Percentiles rank a stretch among this genome's conserved stretches.
phyloP scores from a whole-genome alignment of 2,797 vertebrate genomes.

The Pangasius larnaudii region DNA sequence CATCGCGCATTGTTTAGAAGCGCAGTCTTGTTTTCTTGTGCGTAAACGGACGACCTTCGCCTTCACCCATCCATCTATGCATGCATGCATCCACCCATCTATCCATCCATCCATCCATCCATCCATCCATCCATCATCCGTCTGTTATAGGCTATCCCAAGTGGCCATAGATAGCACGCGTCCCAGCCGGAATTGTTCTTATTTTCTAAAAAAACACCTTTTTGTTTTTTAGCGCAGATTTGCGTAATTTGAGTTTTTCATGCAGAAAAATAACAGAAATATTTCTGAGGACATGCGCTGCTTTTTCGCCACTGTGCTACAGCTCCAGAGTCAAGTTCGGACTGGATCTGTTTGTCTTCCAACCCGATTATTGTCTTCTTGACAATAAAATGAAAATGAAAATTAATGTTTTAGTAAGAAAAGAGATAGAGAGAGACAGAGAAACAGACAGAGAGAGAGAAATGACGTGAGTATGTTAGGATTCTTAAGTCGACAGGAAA shows the following conservation, averaged over 20 bases:
- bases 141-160: too few relatives aligned
- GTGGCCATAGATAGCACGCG: not conserved
- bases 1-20: not conserved
- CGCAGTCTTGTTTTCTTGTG: slow-evolving; percentile 1
- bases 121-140: not conserved
- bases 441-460: not conserved
- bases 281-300: not conserved
- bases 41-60: slow-evolving; percentile 9
- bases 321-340: not conserved
- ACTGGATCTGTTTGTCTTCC: not conserved
- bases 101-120: not conserved
- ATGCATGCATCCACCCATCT: not conserved
- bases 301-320: not conserved
- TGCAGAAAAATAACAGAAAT: not conserved
- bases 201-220: not conserved
- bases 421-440: too few relatives aligned
- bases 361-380: not conserved
- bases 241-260: not conserved
- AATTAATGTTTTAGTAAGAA: not conserved
- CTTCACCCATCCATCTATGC: slow-evolving; percentile 3
- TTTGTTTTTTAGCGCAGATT: not conserved
- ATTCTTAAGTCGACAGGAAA: not conserved
- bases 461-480: not conserved
- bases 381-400: not conserved
- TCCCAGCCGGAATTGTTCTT: not conserved